Evolutionary conservation across 2,888 invertebrate species (phyloP), one percentile per base, ranked within the genome.

Genomic region (Blastobasis lacticolella): DNA sequence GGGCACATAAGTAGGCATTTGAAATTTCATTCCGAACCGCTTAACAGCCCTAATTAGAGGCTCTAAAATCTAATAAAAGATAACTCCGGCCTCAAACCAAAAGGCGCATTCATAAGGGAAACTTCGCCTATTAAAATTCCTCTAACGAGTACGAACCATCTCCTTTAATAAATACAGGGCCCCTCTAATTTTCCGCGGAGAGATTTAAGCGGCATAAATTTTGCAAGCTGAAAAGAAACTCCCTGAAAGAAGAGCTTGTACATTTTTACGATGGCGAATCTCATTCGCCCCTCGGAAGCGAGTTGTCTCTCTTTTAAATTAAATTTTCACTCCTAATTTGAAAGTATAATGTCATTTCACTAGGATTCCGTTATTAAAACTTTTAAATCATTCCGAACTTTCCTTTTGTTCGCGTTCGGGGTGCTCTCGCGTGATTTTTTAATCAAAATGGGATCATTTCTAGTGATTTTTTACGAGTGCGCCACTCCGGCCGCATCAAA

Each of bases 291-390:
- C 82, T 78, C 74, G 71, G 71, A 74, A 80, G 69, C 82, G 79
- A 84, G 75, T 86, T 87, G 87, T 86, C 86, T 84, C 85, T 81
- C 86, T 85, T 87, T 88, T 88, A 88, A 89, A 89, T 89, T 89
- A 88, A 89, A 89, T 89, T 89, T 89, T 88, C 88, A 88, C 88
- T 88, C 86, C 85, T 83, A 89, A 89, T 89, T 89, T 89, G 88
- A 89, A 89, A 89, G 88, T 89, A 88, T 89, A 89, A 89, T 88
- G 89, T 88, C 88, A 88, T 89, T 85, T 82, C 81, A 88, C 85
- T 89, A 82, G 88, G 79, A 88, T 82, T 84, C 75, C 79, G 86
- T 88, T 89, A 89, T 88, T 89, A 89, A 88, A 89, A 88, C 83
- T 86, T 88, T 86, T 88, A 88, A 88, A 89, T 89, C 88, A 89